Evolutionary conservation across 2,888 invertebrate species (phyloP).

Genomic region (Mylabris sibirica): DNA sequence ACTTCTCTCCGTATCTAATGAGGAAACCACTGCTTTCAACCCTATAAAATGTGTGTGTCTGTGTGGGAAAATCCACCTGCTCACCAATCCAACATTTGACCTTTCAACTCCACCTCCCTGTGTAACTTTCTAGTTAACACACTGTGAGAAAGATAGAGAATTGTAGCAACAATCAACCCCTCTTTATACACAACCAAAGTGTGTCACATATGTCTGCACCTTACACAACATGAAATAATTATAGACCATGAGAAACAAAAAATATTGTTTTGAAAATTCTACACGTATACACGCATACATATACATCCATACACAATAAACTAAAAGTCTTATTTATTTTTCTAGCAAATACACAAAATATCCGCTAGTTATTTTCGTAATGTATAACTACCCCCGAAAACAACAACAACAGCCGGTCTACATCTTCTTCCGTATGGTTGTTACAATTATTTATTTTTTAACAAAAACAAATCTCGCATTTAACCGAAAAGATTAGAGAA

Average conservation of each 20-base stretch:
- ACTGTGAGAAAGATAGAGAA: background rate
- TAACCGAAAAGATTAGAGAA: constrained; percentile 3
- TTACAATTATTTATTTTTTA: constrained; percentile 7
- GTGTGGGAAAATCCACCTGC: constrained; percentile 50
- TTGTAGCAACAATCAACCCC: background rate
- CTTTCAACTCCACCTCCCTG: constrained; percentile 4
- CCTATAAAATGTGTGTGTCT: constrained; percentile 20
- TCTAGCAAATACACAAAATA: constrained; percentile 8
- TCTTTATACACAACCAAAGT: background rate
- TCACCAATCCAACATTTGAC: background rate
- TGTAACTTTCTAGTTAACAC: background rate
- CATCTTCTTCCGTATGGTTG: background rate
- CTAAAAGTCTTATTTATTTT: background rate
- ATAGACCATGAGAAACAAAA: background rate
- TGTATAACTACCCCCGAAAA: constrained; percentile 2
- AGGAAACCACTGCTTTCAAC: constrained; percentile 13
- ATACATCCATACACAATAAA: too few species aligned
- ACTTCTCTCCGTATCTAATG: background rate
- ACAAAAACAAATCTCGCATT: background rate
- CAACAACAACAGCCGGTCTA: constrained; percentile 5
- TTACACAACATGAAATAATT: background rate
- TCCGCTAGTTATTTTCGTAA: constrained; percentile 9
- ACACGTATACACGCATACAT: too few species aligned
- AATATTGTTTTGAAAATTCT: constrained; percentile 1
- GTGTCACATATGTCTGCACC: constrained; percentile 5